Conservation (phyloP, 2,113 vertebrate genomes). For the Trinectes maculatus region DNA sequence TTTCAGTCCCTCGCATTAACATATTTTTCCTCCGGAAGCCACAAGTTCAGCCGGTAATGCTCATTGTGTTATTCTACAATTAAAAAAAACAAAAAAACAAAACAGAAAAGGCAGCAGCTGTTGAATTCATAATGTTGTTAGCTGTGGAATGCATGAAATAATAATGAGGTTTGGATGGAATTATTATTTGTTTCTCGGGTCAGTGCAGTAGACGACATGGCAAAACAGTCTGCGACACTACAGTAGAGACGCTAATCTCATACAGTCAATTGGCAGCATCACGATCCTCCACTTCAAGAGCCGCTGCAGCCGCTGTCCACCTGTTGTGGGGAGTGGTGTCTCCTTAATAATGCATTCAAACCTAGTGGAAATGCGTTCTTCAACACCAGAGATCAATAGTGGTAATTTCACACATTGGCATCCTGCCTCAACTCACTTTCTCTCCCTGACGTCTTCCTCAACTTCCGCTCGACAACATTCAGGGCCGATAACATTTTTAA, state of each 20-base stretch:
- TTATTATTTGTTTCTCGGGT: conserved; percentile 47
- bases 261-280: conserved; percentile 28
- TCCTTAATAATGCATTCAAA: conserved; percentile 72
- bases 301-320: conserved; percentile 43
- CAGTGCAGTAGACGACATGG: conserved; percentile 14
- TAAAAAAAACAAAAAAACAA: neutral
- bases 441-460: conserved; percentile 26
- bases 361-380: conserved; percentile 57
- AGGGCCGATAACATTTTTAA: too few relatives aligned
- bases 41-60: conserved; percentile 37
- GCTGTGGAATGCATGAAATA: conserved; percentile 58
- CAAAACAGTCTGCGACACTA: conserved; percentile 22
- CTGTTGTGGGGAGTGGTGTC: conserved; percentile 58
- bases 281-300: neutral
- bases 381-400: conserved; percentile 66
- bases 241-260: conserved; percentile 45
- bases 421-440: conserved; percentile 19
- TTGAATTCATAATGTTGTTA: conserved; percentile 52
- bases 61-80: conserved; percentile 20
- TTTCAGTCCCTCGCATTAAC: conserved; percentile 34
- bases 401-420: conserved; percentile 65
- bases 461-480: conserved; percentile 10
- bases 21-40: conserved; percentile 31
- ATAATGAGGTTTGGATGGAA: conserved; percentile 54
- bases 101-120: conserved; percentile 31